Evolutionary conservation across 1,140 invertebrate species (phyloP).

Genomic region (Saxidomus purpurata): DNA sequence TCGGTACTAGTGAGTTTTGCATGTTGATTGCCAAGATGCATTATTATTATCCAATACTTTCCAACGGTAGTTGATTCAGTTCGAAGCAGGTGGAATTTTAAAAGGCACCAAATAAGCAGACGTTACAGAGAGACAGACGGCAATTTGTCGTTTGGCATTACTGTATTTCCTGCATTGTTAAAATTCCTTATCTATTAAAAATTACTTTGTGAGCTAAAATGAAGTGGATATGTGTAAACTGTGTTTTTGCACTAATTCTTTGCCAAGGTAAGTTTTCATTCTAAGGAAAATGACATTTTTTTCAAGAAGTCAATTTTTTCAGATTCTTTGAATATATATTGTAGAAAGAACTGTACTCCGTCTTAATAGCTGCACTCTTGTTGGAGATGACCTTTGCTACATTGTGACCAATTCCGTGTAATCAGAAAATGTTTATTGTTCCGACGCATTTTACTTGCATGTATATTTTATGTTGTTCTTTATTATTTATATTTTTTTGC

Average conservation of each 20-base stretch:
- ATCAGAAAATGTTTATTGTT: no score
- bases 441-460: no score
- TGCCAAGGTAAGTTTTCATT: not conserved
- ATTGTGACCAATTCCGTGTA: no score
- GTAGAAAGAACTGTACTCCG: no score
- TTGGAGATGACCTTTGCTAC: no score
- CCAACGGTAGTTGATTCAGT: not conserved
- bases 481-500: no score
- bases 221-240: not conserved
- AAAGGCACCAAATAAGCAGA: not conserved
- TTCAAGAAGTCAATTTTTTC: no score
- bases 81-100: not conserved
- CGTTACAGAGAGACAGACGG: not conserved
- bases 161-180: no score
- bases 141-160: not conserved
- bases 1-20: not conserved
- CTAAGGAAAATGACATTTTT: no score
- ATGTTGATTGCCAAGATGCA: not conserved
- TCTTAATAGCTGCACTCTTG: no score
- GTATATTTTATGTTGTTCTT: no score
- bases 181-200: not conserved
- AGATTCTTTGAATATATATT: no score
- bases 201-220: not conserved
- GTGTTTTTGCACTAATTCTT: not conserved
- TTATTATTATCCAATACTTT: constrained; percentile 8